Evolutionary conservation across 2,113 vertebrate species (phyloP), one percentile per base, ranked within the genome.

Genomic region (Neomonachus schauinslandi): DNA sequence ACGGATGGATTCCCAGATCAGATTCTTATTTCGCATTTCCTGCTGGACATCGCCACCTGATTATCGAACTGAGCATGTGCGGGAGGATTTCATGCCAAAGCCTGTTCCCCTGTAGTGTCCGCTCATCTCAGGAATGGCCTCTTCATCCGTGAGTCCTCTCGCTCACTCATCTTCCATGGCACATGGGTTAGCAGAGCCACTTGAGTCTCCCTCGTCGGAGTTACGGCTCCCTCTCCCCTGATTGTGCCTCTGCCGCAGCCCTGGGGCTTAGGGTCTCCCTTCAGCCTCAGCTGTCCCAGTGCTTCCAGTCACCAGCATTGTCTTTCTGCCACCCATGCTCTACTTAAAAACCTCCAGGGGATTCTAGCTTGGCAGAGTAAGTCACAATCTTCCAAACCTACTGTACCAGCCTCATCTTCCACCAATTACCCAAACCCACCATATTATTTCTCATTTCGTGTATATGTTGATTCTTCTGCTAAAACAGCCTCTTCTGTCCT

Each of bases 31-130:
- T 92, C 42, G 61, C 18, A 21, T 81, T 94, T 67, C 46, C 72
- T 21, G 0, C 46, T 55, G 31, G 71, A 69, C 55, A 5, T 49
- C 49, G 61, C 80, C 22, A 31, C 57, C 63, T 14, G 14, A 4
- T 89, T 28, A 57, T 53, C 53, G 49, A 51, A 33, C 63, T 16
- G 63, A 67, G 63, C 63, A 8, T 26, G 72, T 1, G 13, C 1
- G 6, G 1, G 24, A 26, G 24, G 33, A 8, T 26, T 42, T 63
- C n/a, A 1, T 55, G 89, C 46, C 12, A 72, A 84, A 74, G 39
- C 33, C 0, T 33, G 0, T 9, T 36, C 7, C 6, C 28, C 19
- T 46, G 39, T 3, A 3, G 19, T 1, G 19, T 53, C 51, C 67
- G 6, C 80, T 87, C 18, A 53, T 46, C 63, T 61, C 65, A 2